A percentile compares a stretch with the other conserved stretches of the same genome.
Conservation (phyloP, 2,888 invertebrate genomes). For the Drosophila mettleri region DNA sequence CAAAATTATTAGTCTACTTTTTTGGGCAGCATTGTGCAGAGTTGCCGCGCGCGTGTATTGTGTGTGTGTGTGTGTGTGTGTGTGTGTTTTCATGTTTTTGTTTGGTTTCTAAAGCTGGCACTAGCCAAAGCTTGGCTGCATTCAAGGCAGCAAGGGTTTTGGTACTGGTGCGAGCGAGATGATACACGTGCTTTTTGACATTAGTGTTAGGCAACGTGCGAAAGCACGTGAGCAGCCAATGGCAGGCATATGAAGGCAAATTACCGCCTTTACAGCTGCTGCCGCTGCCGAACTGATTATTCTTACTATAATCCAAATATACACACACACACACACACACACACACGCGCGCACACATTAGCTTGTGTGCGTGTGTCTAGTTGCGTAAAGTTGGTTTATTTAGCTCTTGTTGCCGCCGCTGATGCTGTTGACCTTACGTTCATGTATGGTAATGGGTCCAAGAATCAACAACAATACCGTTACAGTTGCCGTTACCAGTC, state of each 20-base stretch:
- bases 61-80: background rate
- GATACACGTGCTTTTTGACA: conserved; percentile 51
- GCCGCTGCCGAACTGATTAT: conserved; percentile 27
- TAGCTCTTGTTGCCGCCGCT: conserved; percentile 19
- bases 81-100: conserved; percentile 46
- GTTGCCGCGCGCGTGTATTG: conserved; percentile 1
- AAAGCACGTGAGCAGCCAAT: conserved; percentile 47
- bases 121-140: conserved; percentile 45
- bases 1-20: conserved; percentile 37
- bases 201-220: conserved; percentile 54
- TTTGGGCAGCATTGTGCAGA: conserved; percentile 32
- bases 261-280: conserved; percentile 40
- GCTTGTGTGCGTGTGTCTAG: background rate
- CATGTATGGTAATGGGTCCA: conserved; percentile 7
- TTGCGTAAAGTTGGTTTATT: conserved; percentile 19
- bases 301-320: background rate
- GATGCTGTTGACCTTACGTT: conserved; percentile 46
- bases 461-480: conserved; percentile 5
- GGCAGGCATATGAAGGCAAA: conserved; percentile 26
- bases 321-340: conserved; percentile 1
- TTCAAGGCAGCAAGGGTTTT: conserved; percentile 25
- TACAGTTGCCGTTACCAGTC: conserved; percentile 26
- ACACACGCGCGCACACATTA: conserved; percentile 2
- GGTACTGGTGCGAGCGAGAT: conserved; percentile 55
- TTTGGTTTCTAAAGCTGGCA: conserved; percentile 59